Conservation (phyloP, 2,888 invertebrate genomes). For the Zootermopsis nevadensis region DNA sequence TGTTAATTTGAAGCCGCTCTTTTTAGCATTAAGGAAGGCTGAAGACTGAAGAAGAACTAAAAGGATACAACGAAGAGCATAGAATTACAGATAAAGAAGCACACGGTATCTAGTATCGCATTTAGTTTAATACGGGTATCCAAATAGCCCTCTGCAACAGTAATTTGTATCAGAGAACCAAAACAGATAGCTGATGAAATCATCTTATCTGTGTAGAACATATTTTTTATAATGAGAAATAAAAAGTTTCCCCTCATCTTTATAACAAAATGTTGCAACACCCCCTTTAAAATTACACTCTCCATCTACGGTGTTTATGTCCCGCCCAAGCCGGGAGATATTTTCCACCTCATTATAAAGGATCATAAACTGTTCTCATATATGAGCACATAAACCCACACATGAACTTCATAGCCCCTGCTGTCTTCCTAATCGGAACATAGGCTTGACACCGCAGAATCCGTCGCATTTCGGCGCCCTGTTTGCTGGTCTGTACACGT, state of each 20-base stretch:
- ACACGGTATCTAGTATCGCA: not conserved
- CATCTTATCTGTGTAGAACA: not conserved
- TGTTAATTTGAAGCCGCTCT: constrained; percentile 8
- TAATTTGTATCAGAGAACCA: not conserved
- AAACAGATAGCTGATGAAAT: not conserved
- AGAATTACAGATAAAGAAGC: not conserved
- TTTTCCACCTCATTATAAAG: constrained; percentile 18
- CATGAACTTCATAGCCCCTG: not conserved
- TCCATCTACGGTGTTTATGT: not conserved
- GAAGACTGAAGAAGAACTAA: not conserved
- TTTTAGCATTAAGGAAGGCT: not conserved
- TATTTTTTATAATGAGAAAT: not conserved
- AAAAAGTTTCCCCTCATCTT: not conserved
- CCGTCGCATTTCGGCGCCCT: not conserved
- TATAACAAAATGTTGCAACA: not conserved
- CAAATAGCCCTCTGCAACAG: too few species aligned
- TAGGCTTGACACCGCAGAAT: not conserved
- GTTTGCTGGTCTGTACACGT: not conserved
- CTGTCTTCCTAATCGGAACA: not conserved
- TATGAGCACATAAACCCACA: not conserved
- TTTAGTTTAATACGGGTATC: not conserved
- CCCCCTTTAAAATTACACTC: not conserved
- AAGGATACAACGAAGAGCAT: not conserved
- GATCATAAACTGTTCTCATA: not conserved
- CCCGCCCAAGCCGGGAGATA: not conserved